phyloP scores from a whole-genome alignment of 2,888 invertebrate species.

The Polyploca ridens region DNA sequence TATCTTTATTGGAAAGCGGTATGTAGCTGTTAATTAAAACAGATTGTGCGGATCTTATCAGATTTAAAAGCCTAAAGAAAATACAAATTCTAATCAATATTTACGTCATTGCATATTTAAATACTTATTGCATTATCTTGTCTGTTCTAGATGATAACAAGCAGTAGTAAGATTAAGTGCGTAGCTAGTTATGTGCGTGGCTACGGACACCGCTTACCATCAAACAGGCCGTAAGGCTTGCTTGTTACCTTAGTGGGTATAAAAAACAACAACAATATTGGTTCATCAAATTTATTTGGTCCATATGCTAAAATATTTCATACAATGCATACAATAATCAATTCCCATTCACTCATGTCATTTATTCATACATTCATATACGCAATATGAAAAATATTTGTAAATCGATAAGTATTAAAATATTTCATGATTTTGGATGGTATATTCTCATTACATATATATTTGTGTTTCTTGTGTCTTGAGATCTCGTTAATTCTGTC shows the following conservation, averaged over 20 bases:
- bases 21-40: too few relatives aligned
- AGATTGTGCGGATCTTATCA: too few relatives aligned
- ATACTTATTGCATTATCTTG: too few relatives aligned
- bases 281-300: constrained; percentile 37
- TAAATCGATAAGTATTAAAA: constrained; percentile 13
- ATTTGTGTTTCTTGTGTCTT: background rate
- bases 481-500: constrained; percentile 1
- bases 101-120: too few relatives aligned
- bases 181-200: too few relatives aligned
- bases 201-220: too few relatives aligned
- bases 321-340: constrained; percentile 51
- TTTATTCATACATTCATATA: constrained; percentile 51
- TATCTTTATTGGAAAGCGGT: too few relatives aligned
- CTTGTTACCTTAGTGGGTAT: background rate
- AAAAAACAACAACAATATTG: constrained; percentile 11
- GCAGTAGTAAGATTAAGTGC: too few relatives aligned
- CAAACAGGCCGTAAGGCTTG: too few relatives aligned
- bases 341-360: constrained; percentile 28
- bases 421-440: background rate
- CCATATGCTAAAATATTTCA: constrained; percentile 39
- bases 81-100: too few relatives aligned
- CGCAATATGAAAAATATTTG: constrained; percentile 51
- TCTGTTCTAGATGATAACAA: too few relatives aligned
- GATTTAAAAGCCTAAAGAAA: too few relatives aligned
- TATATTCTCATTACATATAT: background rate